phyloP scores from a whole-genome alignment of 2,888 invertebrate genomes.

The Silvanus unidentatus region DNA sequence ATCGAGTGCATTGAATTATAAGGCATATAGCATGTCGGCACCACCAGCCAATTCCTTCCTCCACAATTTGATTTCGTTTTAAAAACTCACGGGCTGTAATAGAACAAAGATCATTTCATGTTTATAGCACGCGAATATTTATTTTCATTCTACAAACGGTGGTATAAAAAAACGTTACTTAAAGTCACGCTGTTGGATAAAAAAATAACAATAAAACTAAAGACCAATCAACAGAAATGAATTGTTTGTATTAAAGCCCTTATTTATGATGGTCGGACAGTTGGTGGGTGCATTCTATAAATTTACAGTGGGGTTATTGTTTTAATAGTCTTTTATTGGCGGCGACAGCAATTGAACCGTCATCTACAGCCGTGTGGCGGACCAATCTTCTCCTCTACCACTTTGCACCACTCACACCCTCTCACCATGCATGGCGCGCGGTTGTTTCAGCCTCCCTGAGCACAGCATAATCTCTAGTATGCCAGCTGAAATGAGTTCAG shows the following conservation, averaged over 20 bases:
- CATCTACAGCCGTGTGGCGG: slow-evolving; percentile 17
- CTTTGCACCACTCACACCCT: background rate
- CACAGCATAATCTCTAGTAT: slow-evolving; percentile 14
- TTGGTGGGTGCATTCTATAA: slow-evolving; percentile 9
- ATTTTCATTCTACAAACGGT: background rate
- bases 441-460: no score
- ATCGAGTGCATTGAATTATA: slow-evolving; percentile 1
- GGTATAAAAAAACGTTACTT: background rate
- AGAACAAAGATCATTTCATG: slow-evolving; percentile 1
- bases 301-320: slow-evolving; percentile 20
- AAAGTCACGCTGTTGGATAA: background rate
- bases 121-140: slow-evolving; percentile 1
- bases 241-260: slow-evolving; percentile 4
- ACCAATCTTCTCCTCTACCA: slow-evolving; percentile 5
- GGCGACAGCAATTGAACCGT: slow-evolving; percentile 21
- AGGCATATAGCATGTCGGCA: slow-evolving; percentile 2
- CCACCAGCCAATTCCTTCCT: background rate
- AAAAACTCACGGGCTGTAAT: background rate
- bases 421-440: no score
- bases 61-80: slow-evolving; percentile 2
- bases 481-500: slow-evolving; percentile 22
- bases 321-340: slow-evolving; percentile 22
- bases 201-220: slow-evolving; percentile 4
- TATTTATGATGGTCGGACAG: slow-evolving; percentile 12
- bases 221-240: slow-evolving; percentile 5